phyloP scores from a whole-genome alignment of 1,140 invertebrate genomes.

The Myzus persicae region DNA sequence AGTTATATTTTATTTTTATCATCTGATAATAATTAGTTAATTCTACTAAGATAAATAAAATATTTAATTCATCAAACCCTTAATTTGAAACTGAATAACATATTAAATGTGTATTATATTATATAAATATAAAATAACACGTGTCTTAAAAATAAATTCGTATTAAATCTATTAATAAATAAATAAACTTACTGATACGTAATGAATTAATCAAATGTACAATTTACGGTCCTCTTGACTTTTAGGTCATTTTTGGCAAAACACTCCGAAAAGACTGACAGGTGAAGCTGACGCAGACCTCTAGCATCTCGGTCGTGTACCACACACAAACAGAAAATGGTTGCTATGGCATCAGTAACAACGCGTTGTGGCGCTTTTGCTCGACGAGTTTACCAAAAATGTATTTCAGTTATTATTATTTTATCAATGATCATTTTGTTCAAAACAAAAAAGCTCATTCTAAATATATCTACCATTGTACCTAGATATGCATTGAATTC shows the following conservation, averaged over 20 bases:
- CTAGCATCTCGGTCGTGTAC: slow-evolving; percentile 46
- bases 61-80: neutral
- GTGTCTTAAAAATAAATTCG: neutral
- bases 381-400: neutral
- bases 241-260: slow-evolving; percentile 55
- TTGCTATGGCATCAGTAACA: slow-evolving; percentile 30
- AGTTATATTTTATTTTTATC: neutral
- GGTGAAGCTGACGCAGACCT: slow-evolving; percentile 36
- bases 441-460: neutral
- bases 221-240: neutral
- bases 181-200: slow-evolving; percentile 16
- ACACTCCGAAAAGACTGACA: slow-evolving; percentile 53
- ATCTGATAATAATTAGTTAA: neutral
- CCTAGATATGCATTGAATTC: neutral
- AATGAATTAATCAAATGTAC: neutral
- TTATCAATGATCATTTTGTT: neutral
- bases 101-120: neutral
- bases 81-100: neutral
- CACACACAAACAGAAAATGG: slow-evolving; percentile 26
- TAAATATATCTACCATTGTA: neutral
- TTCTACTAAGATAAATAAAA: neutral
- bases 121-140: neutral
- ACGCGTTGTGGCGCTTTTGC: slow-evolving; percentile 4
- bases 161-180: neutral
- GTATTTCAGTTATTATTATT: neutral